Evolutionary conservation across 2,888 invertebrate species (phyloP).

Genomic region (Hybos culiciformis): DNA sequence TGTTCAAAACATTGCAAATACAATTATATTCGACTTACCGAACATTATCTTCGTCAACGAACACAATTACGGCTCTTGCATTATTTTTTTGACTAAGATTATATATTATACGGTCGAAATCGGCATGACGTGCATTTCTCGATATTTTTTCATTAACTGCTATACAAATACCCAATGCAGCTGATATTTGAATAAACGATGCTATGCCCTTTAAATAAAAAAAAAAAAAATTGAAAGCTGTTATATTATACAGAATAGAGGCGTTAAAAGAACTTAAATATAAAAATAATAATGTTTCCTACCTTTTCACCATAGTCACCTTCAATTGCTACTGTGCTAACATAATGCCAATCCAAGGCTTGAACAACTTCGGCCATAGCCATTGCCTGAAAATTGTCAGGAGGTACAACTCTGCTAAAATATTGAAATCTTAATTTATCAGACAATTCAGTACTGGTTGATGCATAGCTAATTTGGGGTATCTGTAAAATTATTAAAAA

Average conservation of each 20-base stretch:
- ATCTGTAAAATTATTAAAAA: conserved; percentile 36
- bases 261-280: background rate
- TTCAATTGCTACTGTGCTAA: conserved; percentile 61
- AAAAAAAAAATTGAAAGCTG: background rate
- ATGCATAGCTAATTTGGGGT: conserved; percentile 58
- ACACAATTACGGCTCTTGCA: conserved; percentile 52
- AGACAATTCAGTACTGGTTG: conserved; percentile 54
- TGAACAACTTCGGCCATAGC: conserved; percentile 53
- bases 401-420: conserved; percentile 56
- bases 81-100: conserved; percentile 42
- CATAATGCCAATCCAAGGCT: conserved; percentile 58
- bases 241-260: too few species aligned
- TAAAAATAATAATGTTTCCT: conserved; percentile 16
- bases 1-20: conserved; percentile 8
- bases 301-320: conserved; percentile 65
- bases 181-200: conserved; percentile 41
- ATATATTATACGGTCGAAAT: conserved; percentile 46
- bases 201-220: conserved; percentile 39
- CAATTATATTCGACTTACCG: too few species aligned
- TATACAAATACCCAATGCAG: conserved; percentile 39
- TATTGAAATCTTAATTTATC: conserved; percentile 56
- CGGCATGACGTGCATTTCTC: conserved; percentile 41
- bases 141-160: conserved; percentile 44
- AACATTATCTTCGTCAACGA: conserved; percentile 58
- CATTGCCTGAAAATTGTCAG: conserved; percentile 56